Evolutionary conservation across 2,797 vertebrate genomes (phyloP), one percentile per base, ranked within the genome.

Genomic region (Picus viridis): DNA sequence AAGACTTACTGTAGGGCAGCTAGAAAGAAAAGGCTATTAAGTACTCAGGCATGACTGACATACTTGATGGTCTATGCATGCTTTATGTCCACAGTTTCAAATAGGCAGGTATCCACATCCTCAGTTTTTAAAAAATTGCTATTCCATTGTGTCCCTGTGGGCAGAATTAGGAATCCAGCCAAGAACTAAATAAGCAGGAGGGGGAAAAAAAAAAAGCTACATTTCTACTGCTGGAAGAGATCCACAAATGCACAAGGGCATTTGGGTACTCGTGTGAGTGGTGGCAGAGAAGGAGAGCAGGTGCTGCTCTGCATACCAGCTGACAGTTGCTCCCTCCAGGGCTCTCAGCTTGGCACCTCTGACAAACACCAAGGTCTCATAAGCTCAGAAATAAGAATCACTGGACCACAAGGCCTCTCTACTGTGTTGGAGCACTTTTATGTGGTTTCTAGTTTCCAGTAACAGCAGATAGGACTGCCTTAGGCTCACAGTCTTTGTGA

Each of bases 191-290:
- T 7, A 12, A 83, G 23, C 32, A 77, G 51, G 64, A 83, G 10
- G 71, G 58, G 64, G 73, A 9, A 39, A 39, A 39, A 39, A 3
- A 12, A 12, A 43, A 29, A 63, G 6, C 26, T 26, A 2, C 24
- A 16, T 36, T 89, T 65, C 18, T 18, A 2, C 24, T 39, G 72
- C 70, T 89, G 75, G 74, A 81, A 54, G 70, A n/a, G 47, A 78
- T 62, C 20, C 53, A 34, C 7, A 69, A 76, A 34, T 45, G 41
- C 67, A 63, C 29, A 45, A 9, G 67, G 39, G 32, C 20, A 29
- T 70, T 14, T 45, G 70, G 34, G 70, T 9, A 16, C 34, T 36
- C 0, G 3, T 30, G 39, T 0, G 0, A 71, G 63, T 17, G 0
- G 4, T 36, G 63, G 47, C 0, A 0, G 72, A 68, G 57, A n/a